These are phyloP conservation scores for Macrostomum lignano DNA, from an alignment of 1,140 invertebrate species.

Conservation along the genomic window DNA sequence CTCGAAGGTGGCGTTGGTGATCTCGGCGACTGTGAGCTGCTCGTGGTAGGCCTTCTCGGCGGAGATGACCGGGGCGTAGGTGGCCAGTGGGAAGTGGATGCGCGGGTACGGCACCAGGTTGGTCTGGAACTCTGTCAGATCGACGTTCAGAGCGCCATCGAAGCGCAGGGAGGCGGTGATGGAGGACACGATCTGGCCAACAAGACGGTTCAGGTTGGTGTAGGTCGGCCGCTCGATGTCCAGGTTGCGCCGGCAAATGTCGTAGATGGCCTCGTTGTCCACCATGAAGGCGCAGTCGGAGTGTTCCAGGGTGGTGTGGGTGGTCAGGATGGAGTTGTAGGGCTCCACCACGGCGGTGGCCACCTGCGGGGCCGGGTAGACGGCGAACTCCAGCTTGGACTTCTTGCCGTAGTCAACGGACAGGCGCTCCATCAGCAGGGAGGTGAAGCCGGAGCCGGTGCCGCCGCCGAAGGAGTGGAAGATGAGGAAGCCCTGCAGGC, in stretches of 20 bases:
- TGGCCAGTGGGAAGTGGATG: conserved; percentile 9
- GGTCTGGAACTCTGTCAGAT: conserved; percentile 44
- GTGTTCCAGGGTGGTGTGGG: conserved; percentile 18
- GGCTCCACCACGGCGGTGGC: conserved; percentile 22
- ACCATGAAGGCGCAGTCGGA: conserved; percentile 21
- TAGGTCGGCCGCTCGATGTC: conserved; percentile 13
- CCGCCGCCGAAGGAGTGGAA: conserved; percentile 8
- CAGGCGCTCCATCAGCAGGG: conserved; percentile 11
- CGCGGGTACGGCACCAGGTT: conserved; percentile 9
- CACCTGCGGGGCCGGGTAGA: conserved; percentile 9
- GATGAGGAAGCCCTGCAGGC: conserved; percentile 13
- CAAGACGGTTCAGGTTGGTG: conserved; percentile 14
- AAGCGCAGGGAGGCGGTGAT: conserved; percentile 35
- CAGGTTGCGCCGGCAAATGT: conserved; percentile 13
- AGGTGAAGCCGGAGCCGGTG: conserved; percentile 10
- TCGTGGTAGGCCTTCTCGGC: conserved; percentile 8
- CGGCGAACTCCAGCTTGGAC: conserved; percentile 11
- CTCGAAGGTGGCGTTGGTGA: conserved; percentile 51
- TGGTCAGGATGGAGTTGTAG: conserved; percentile 23
- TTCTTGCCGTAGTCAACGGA: conserved; percentile 41
- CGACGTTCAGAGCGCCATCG: conserved; percentile 41
- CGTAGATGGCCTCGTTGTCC: conserved; percentile 18
- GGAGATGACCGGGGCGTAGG: conserved; percentile 7
- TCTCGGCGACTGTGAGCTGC: conserved; percentile 38
- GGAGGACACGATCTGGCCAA: conserved; percentile 12